Base-by-base conservation (phyloP, 2,888 invertebrate species). In the Craniophora ligustri region DNA sequence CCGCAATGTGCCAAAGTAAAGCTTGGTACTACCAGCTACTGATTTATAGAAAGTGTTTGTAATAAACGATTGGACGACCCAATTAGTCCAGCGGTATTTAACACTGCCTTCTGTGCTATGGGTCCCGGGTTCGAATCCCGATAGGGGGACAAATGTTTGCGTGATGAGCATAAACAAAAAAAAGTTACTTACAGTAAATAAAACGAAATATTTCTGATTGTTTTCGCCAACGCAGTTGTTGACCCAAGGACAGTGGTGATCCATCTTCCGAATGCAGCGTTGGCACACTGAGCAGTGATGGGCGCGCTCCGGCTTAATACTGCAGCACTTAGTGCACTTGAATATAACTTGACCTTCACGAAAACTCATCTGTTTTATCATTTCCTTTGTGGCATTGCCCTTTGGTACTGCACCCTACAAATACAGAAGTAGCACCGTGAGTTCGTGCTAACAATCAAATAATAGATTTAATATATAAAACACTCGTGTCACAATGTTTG, bases 221-320 rank as follows among this genome's bases (percentile, higher is more conserved):
- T 97, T 98, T 90, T 99, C 99, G 14, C 99, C 99, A 2, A 99
- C 99, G 89, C 99, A 99, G 87, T 99, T 99, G 86, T 99, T 99
- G 6, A 99, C 98, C 99, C 99, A 99, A 0, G 99, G 99, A 69
- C 95, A 95, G 67, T 95, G 95, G 72, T 95, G 95, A 76, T 95
- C 95, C 95, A 95, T 95, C 73, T 95, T 95, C 1, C 95, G 88
- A 54, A 94, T 94, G 85, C 95, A 97, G 78, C 98, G 95, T 89
- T 98, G 98, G 84, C 98, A 98, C 13, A 98, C 98, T 0, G 98
- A 98, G 87, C 98, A 99, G 84, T 99, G 99, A 93, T 99, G 99
- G 0, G 99, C 99, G 57, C 99, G 94, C 76, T 98, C 98, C 0
- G 99, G 99, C 85, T 99, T 99, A 74, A 99, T 98, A 82, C 98